Conservation (phyloP, 2,888 invertebrate species). For the Coelopa pilipes region DNA sequence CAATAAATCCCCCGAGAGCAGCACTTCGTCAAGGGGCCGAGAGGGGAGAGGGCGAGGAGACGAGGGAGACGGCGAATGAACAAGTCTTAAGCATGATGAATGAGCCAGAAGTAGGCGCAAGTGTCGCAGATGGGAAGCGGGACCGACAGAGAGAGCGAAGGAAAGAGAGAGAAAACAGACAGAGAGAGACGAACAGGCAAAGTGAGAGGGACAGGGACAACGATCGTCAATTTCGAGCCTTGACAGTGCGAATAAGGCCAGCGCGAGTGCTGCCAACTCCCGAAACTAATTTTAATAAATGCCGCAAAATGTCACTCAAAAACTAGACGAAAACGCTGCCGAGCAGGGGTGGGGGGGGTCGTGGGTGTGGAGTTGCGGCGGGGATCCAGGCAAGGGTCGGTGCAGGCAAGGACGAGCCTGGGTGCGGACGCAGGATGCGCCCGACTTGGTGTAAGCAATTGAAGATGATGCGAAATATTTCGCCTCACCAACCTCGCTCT, state of each 20-base stretch:
- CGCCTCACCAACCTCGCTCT: no score
- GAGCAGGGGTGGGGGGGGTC: no score
- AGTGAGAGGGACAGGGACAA: constrained; percentile 29
- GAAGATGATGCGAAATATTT: no score
- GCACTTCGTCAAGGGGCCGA: no score
- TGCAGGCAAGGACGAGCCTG: no score
- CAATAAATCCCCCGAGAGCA: no score
- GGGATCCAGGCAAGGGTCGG: no score
- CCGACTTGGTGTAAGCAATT: no score
- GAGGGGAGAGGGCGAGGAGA: no score
- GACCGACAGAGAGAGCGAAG: not conserved
- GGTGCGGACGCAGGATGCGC: no score
- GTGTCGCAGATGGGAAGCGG: no score
- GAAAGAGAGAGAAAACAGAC: not conserved
- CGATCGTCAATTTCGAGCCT: constrained; percentile 33
- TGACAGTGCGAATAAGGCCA: constrained; percentile 33
- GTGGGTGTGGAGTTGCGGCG: no score
- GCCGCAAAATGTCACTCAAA: constrained; percentile 17
- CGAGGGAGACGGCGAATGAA: not conserved
- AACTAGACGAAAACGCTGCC: not conserved
- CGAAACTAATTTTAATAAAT: constrained; percentile 30
- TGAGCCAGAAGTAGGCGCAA: constrained; percentile 27
- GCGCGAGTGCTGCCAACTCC: constrained; percentile 29
- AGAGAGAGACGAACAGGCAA: not conserved
- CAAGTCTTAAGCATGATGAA: constrained; percentile 35